Percentiles rank a stretch among this genome's conserved stretches.
Evolutionary conservation across 2,797 vertebrate species (phyloP).

Genomic region (Hoplostethus atlanticus): DNA sequence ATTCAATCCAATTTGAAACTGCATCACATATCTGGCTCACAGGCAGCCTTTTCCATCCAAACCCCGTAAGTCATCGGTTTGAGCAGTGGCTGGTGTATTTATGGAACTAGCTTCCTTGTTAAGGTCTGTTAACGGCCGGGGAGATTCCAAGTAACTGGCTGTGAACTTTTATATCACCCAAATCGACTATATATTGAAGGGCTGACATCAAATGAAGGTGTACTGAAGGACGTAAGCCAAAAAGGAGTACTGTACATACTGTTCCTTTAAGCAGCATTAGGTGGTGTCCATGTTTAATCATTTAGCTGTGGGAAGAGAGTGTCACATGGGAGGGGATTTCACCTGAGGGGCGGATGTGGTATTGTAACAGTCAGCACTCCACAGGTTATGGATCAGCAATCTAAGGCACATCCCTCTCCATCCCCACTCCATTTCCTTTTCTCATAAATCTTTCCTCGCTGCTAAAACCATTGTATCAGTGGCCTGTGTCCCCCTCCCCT

Average conservation of each 20-base stretch:
- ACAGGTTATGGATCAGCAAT: conserved; percentile 69
- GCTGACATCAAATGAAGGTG: conserved; percentile 9
- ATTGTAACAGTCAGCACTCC: conserved; percentile 72
- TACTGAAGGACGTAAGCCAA: not conserved
- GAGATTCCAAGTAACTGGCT: not conserved
- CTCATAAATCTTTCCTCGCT: conserved; percentile 24
- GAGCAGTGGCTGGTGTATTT: not conserved
- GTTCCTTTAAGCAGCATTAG: conserved; percentile 37
- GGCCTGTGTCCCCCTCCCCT: conserved; percentile 12
- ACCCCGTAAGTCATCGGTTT: not conserved
- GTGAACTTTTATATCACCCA: not conserved
- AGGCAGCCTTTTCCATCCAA: not conserved
- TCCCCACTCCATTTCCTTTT: conserved; percentile 38
- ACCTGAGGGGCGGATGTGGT: conserved; percentile 62
- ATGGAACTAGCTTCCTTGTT: not conserved
- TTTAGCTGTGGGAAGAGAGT: conserved; percentile 40
- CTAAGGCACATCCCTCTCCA: conserved; percentile 53
- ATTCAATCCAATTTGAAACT: not conserved
- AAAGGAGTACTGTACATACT: conserved; percentile 23
- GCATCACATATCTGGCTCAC: not conserved
- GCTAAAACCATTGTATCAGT: conserved; percentile 17
- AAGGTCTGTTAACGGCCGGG: not conserved
- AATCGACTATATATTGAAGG: not conserved
- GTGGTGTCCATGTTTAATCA: conserved; percentile 46
- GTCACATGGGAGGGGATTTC: conserved; percentile 36